Conservation (phyloP, 2,888 invertebrate species). For the Polymixis flavicincta region DNA sequence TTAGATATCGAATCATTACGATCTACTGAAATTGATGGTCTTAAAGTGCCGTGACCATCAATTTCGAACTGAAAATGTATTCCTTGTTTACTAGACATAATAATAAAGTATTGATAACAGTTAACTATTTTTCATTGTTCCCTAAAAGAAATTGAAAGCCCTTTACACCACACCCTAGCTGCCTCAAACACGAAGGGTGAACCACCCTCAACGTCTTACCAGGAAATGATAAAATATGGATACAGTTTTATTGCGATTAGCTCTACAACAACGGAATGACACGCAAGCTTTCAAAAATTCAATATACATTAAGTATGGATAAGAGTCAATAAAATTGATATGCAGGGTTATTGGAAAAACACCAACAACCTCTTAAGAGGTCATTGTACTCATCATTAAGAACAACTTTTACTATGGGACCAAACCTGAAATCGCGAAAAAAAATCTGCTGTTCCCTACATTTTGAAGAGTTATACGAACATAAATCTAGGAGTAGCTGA, state of each 20-base stretch:
- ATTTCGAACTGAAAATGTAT: neutral
- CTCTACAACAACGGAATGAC: constrained; percentile 35
- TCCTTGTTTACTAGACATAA: constrained; percentile 3
- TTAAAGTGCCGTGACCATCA: no score
- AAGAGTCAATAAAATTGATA: no score
- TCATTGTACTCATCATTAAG: no score
- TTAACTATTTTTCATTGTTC: neutral
- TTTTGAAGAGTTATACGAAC: no score
- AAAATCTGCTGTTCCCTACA: no score
- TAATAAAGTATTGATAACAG: constrained; percentile 9
- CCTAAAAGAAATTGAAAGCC: constrained; percentile 34
- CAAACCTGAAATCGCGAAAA: no score
- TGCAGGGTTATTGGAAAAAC: no score
- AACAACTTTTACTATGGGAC: no score
- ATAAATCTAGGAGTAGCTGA: no score
- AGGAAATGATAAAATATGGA: constrained; percentile 65
- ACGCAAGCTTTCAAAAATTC: constrained; percentile 55
- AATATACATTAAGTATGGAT: constrained; percentile 16
- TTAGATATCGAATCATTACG: no score
- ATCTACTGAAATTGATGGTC: no score
- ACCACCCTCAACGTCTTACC: constrained; percentile 44
- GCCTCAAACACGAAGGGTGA: constrained; percentile 41
- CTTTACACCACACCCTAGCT: constrained; percentile 33
- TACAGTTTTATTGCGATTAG: constrained; percentile 55
- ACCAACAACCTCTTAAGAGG: no score